These are phyloP conservation scores for Galaxias olidus DNA, from an alignment of 2,797 vertebrate species.

Conservation along the genomic window DNA sequence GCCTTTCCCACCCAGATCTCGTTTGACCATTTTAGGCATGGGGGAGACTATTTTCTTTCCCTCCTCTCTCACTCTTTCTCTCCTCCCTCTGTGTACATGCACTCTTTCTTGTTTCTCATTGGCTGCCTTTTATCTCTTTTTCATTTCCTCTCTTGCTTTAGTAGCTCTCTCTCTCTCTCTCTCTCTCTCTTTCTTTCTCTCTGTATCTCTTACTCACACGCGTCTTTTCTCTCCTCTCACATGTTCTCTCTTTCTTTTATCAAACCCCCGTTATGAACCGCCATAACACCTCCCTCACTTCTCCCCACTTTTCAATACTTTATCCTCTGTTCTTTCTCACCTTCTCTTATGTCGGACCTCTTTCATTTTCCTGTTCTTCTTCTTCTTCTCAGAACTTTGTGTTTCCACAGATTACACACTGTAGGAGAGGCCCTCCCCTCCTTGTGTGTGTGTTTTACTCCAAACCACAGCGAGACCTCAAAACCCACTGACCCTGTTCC, in stretches of 20 bases:
- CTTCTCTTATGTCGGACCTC: too few relatives aligned
- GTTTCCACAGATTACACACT: conserved; percentile 67
- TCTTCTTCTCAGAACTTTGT: conserved; percentile 58
- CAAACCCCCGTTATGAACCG: too few relatives aligned
- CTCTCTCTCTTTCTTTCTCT: conserved; percentile 22
- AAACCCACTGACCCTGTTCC: conserved; percentile 53
- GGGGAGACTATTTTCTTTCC: conserved; percentile 26
- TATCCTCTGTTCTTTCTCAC: too few relatives aligned
- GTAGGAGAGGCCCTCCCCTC: conserved; percentile 43
- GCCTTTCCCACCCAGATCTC: conserved; percentile 61
- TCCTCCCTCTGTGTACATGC: conserved; percentile 19
- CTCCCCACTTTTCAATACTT: too few relatives aligned
- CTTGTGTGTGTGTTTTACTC: conserved; percentile 53
- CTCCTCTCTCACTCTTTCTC: conserved; percentile 41
- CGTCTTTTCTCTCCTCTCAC: conserved; percentile 11
- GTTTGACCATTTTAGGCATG: conserved; percentile 75
- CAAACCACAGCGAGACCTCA: conserved; percentile 54
- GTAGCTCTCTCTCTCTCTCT: conserved; percentile 21
- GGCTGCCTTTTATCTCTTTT: conserved; percentile 13
- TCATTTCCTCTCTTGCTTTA: conserved; percentile 31
- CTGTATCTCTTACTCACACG: conserved; percentile 30
- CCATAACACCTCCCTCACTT: too few relatives aligned
- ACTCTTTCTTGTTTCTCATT: conserved; percentile 20
- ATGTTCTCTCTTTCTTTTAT: too few relatives aligned
- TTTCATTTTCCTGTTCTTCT: conserved; percentile 13